These are phyloP conservation scores for Neopipo cinnamomea DNA, from an alignment of 2,113 vertebrate species.

Conservation along the genomic window DNA sequence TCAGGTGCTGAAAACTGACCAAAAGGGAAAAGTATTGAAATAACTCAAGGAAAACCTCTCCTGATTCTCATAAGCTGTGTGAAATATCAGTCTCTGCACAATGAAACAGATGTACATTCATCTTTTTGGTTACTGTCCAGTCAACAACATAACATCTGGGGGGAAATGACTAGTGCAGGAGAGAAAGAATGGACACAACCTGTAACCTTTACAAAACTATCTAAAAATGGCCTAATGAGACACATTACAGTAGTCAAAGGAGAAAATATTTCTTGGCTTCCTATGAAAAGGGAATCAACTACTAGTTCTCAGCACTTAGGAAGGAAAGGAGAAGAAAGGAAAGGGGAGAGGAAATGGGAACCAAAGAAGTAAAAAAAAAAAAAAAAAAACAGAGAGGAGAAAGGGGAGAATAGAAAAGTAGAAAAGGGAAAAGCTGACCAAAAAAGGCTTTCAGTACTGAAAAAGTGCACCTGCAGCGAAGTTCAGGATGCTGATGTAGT, in stretches of 20 bases:
- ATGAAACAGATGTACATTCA: background rate
- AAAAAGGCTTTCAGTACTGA: background rate
- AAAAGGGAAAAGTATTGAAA: background rate
- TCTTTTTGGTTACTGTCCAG: background rate
- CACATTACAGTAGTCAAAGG: background rate
- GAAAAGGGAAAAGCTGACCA: background rate
- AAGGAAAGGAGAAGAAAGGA: background rate
- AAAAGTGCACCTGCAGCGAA: background rate
- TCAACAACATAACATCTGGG: background rate
- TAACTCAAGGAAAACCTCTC: background rate
- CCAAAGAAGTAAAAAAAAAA: accelerated
- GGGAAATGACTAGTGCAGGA: background rate
- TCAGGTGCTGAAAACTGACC: background rate
- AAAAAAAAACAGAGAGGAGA: too few relatives aligned
- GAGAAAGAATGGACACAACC: background rate
- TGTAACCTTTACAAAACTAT: background rate
- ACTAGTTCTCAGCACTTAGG: background rate
- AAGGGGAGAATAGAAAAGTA: background rate
- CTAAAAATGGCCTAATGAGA: background rate
- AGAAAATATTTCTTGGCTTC: background rate
- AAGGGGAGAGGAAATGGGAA: background rate
- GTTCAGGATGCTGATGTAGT: background rate
- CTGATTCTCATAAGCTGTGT: background rate
- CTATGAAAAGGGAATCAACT: background rate
- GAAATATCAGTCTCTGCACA: background rate